phyloP scores from a whole-genome alignment of 1,140 invertebrate genomes.

The Cherax quadricarinatus region DNA sequence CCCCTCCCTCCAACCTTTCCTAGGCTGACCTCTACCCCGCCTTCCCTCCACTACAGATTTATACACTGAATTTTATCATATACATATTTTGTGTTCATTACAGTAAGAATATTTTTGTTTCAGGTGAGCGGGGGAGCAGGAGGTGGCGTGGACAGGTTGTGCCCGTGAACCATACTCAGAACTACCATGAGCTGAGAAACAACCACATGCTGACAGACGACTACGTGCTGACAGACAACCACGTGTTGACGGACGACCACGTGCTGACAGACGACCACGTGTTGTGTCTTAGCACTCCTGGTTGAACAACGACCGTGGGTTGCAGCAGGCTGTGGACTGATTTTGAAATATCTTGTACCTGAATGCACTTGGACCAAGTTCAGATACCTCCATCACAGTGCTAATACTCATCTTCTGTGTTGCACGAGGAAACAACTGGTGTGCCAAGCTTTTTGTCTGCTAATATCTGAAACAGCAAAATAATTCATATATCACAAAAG shows the following conservation, averaged over 20 bases:
- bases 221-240: background rate
- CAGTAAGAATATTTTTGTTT: background rate
- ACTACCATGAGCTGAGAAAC: background rate
- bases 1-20: too few species aligned
- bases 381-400: background rate
- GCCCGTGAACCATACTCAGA: background rate
- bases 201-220: background rate
- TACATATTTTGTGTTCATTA: too few species aligned
- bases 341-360: background rate
- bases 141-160: background rate
- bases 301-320: background rate
- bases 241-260: too few species aligned
- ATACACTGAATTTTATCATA: too few species aligned
- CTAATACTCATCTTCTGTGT: background rate
- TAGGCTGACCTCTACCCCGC: too few species aligned
- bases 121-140: slow-evolving; percentile 10
- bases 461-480: background rate
- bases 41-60: too few species aligned
- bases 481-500: too few species aligned
- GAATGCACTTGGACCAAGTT: background rate
- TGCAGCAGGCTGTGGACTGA: background rate
- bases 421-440: background rate
- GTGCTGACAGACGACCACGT: background rate
- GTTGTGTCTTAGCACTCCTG: background rate
- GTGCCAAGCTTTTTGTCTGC: background rate